Evolutionary conservation across 1,140 invertebrate genomes (phyloP), one percentile per base, ranked within the genome.

Genomic region (Berghia stephanieae): DNA sequence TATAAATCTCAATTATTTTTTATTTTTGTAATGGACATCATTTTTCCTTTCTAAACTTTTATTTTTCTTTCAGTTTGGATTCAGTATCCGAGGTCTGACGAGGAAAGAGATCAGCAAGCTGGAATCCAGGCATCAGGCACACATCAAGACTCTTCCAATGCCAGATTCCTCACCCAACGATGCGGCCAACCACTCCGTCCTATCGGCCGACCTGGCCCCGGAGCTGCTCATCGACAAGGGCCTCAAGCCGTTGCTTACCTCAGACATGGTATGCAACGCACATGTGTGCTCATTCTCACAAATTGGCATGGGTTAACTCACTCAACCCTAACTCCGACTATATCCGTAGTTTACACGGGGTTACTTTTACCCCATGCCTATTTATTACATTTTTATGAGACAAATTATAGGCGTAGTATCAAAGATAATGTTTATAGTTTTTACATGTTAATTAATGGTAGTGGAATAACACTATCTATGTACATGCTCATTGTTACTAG

Each of bases 71-170:
- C 18, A 70, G 88, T 94, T 94, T 75, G 95, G 95, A 70, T 98
- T 97, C 92, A 94, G 94, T 83, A 96, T 98, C 89, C 93, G 96
- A 83, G 95, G 94, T 81, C 92, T 95, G 84, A 96, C 95, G 87
- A 96, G 95, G 84, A 93, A 94, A 87, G 96, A 96, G 92, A 96
- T 98, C 90, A 94, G 94, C 86, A 93, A 95, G 88, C 94, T 97
- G 81, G 95, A 96, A 90, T 91, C 96, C 80, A 94, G 95, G 90
- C 96, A 95, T 85, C 96, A 97, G 91, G 18, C 42, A 1, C 42
- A 67, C 43, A 40, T 76, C 1, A 24, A n/a, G n/a, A 21, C 18
- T 34, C 43, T 67, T 3, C 63, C 74, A 31, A 63, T n/a, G 46
- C 44, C 34, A 36, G 63, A 76, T 2, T n/a, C 8, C 21, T n/a